These are phyloP conservation scores for Emys orbicularis DNA, from an alignment of 2,797 vertebrate species.

Conservation along the genomic window DNA sequence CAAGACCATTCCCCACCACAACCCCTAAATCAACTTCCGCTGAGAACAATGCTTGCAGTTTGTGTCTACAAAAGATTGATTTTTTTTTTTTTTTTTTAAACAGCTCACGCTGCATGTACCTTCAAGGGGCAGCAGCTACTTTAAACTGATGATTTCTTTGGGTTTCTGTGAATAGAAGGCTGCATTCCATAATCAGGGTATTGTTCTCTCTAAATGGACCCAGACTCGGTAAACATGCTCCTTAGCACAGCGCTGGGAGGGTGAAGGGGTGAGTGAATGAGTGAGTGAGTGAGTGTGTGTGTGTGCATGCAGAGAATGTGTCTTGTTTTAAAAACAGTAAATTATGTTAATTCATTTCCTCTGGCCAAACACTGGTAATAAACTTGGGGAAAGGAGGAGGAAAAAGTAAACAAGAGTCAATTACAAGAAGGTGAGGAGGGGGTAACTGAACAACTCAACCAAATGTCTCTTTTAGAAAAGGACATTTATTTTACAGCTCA, in stretches of 20 bases:
- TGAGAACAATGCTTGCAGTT: conserved; percentile 55
- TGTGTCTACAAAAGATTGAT: conserved; percentile 54
- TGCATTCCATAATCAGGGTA: conserved; percentile 85
- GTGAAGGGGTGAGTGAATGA: conserved; percentile 47
- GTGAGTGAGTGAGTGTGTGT: background rate
- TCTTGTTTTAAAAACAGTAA: conserved; percentile 86
- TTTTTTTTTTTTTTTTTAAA: background rate
- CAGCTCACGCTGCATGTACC: background rate
- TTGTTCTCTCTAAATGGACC: conserved; percentile 90
- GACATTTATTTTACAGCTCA: background rate
- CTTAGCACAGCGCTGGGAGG: conserved; percentile 68
- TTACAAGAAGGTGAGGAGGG: conserved; percentile 62
- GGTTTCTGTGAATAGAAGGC: conserved; percentile 80
- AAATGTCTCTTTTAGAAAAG: conserved; percentile 61
- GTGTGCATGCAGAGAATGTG: conserved; percentile 80
- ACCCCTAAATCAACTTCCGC: conserved; percentile 40
- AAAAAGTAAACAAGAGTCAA: conserved; percentile 77
- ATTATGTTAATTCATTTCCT: conserved; percentile 92
- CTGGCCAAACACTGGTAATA: conserved; percentile 84
- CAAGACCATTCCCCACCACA: background rate
- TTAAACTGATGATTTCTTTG: conserved; percentile 78
- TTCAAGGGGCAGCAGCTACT: conserved; percentile 78
- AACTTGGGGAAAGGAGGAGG: conserved; percentile 80
- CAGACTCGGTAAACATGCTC: conserved; percentile 85
- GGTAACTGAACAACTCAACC: conserved; percentile 53